phyloP scores from a whole-genome alignment of 2,797 vertebrate genomes.

The Nothura maculosa region DNA sequence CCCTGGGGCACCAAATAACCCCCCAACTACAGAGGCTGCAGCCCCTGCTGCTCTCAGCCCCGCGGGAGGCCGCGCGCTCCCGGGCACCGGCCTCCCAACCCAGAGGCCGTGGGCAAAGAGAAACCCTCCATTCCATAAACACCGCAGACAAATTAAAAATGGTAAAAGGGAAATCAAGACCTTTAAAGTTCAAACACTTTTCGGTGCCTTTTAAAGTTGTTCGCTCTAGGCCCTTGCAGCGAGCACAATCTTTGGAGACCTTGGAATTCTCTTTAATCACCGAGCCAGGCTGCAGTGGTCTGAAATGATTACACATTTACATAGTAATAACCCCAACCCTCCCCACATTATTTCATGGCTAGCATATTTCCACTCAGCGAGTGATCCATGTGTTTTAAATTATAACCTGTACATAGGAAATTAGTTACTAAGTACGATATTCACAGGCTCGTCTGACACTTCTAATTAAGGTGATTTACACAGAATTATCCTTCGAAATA shows the following conservation, averaged over 20 bases:
- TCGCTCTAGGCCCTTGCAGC: slow-evolving; percentile 75
- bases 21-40: background rate
- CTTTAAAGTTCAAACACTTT: slow-evolving; percentile 82
- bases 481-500: slow-evolving; percentile 87
- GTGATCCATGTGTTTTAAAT: slow-evolving; percentile 88
- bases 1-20: background rate
- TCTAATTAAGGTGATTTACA: slow-evolving; percentile 91
- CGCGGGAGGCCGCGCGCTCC: background rate
- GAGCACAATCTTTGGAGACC: slow-evolving; percentile 81
- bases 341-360: slow-evolving; percentile 82
- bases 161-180: slow-evolving; percentile 79
- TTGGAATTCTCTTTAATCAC: slow-evolving; percentile 82
- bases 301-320: slow-evolving; percentile 83
- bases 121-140: slow-evolving; percentile 73
- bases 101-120: slow-evolving; percentile 62
- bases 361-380: slow-evolving; percentile 81
- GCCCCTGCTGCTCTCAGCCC: background rate
- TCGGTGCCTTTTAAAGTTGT: slow-evolving; percentile 77
- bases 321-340: slow-evolving; percentile 81
- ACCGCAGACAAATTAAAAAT: slow-evolving; percentile 72
- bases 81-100: background rate
- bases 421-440: slow-evolving; percentile 86
- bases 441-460: slow-evolving; percentile 85
- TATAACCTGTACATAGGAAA: slow-evolving; percentile 88
- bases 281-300: slow-evolving; percentile 75